Percentiles rank a stretch among this genome's conserved stretches.
Evolutionary conservation across 2,797 vertebrate genomes (phyloP).

Genomic region (Paratrypauchen microcephalus): DNA sequence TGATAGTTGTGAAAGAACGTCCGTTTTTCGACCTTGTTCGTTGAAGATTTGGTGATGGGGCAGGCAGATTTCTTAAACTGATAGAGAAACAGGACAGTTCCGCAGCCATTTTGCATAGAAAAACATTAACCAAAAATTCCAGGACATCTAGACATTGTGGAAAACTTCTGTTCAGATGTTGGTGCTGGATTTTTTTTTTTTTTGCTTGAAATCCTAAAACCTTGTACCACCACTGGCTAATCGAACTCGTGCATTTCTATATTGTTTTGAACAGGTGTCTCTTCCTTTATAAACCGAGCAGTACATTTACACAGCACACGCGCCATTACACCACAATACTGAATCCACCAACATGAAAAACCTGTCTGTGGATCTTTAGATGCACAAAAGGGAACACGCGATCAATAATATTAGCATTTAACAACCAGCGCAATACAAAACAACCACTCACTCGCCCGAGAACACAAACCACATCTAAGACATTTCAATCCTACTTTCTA

Average conservation of each 20-base stretch:
- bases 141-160: too few relatives aligned
- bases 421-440: not conserved
- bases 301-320: not conserved
- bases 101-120: too few relatives aligned
- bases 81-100: too few relatives aligned
- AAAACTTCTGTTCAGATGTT: too few relatives aligned
- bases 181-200: too few relatives aligned
- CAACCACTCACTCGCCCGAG: not conserved
- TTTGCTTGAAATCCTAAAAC: too few relatives aligned
- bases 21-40: too few relatives aligned
- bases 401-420: not conserved
- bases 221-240: too few relatives aligned
- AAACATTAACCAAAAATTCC: too few relatives aligned
- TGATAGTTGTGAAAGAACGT: too few relatives aligned
- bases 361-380: not conserved
- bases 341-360: not conserved
- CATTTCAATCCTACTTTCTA: not conserved
- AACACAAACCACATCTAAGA: not conserved
- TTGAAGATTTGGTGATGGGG: too few relatives aligned
- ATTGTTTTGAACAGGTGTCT: not conserved
- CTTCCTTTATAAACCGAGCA: not conserved
- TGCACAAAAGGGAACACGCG: not conserved
- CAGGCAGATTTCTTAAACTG: too few relatives aligned
- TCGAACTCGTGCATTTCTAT: not conserved
- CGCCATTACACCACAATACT: not conserved